Conservation (phyloP, 2,888 invertebrate species). For the Epinotia ramella region DNA sequence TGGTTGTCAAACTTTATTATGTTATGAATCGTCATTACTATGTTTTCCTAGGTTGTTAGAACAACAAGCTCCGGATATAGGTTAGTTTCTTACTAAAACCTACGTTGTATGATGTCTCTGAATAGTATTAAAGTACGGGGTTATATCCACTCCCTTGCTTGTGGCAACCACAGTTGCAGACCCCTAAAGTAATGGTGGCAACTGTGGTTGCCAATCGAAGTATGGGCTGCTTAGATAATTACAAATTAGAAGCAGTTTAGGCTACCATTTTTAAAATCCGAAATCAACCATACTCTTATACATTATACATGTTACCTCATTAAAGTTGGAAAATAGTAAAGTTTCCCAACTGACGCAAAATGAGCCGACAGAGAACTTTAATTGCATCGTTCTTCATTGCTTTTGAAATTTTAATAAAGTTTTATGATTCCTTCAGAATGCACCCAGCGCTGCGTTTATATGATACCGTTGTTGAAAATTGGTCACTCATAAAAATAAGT, state of each 20-base stretch:
- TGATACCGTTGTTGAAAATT: slow-evolving; percentile 54
- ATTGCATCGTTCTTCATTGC: slow-evolving; percentile 67
- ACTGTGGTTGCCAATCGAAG: too few species aligned
- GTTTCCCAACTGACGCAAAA: slow-evolving; percentile 42
- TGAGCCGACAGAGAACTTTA: slow-evolving; percentile 62
- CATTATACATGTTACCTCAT: not conserved
- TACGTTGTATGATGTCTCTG: not conserved
- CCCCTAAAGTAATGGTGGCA: too few species aligned
- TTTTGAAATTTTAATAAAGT: slow-evolving; percentile 78
- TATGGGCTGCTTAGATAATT: too few species aligned
- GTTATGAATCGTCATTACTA: not conserved
- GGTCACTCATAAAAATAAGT: slow-evolving; percentile 48
- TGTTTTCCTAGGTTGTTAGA: not conserved
- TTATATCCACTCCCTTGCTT: too few species aligned
- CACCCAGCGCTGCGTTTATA: slow-evolving; percentile 68
- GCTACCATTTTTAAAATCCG: too few species aligned
- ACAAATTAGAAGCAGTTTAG: too few species aligned
- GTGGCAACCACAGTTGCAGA: too few species aligned
- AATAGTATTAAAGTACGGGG: not conserved
- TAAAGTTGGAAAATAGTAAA: slow-evolving; percentile 24
- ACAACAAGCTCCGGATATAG: not conserved
- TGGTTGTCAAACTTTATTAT: too few species aligned
- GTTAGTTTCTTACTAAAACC: not conserved
- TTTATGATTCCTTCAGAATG: slow-evolving; percentile 80
- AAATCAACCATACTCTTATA: too few species aligned